Base-by-base conservation (phyloP, 2,888 invertebrate genomes). In the Pristionchus maxplancki region DNA sequence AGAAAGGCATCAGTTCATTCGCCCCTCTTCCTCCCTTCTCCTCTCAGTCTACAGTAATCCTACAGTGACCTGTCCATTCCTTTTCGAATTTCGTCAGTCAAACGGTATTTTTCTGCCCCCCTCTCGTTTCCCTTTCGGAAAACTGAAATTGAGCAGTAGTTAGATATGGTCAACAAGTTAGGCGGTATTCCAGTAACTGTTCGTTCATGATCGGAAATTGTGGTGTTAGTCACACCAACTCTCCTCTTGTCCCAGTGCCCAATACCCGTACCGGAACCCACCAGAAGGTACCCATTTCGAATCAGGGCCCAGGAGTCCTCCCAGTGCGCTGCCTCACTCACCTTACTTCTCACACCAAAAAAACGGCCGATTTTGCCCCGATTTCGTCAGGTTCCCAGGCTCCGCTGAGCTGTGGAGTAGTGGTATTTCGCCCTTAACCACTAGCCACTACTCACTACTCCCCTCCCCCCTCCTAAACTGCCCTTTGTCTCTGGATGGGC, bases 181-280 rank as follows among this genome's bases (percentile, higher is more conserved):
- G 44, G 78, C n/a, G 44, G 44, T 78, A 78, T 78, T 78, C 78
- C 78, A 28, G 78, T 44, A 44, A 31, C n/a, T 78, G 6, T 44
- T 78, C n/a, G 48, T 28, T 31, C n/a, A n/a, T n/a, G 64, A 31
- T 44, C 44, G 11, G 44, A 44, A 44, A n/a, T n/a, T n/a, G n/a
- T n/a, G n/a, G n/a, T 11, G 44, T 67, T 67, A 67, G 31, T 58
- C 58, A 58, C 64, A 67, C 64, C 34, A 67, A 31, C 31, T 67
- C n/a, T n/a, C n/a, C n/a, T n/a, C n/a, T 67, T 34, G 13, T 53
- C 20, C 20, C 53, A 53, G 6, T 53, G 1, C 53, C 20, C 53
- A 11, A 53, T 53, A 17, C 9, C 20, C 13, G 3, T 53, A 53
- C 53, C 20, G 53, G 15, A 17, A 48, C 13, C 6, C 48, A 48